phyloP scores from a whole-genome alignment of 2,113 vertebrate genomes.

The Catagonus wagneri region DNA sequence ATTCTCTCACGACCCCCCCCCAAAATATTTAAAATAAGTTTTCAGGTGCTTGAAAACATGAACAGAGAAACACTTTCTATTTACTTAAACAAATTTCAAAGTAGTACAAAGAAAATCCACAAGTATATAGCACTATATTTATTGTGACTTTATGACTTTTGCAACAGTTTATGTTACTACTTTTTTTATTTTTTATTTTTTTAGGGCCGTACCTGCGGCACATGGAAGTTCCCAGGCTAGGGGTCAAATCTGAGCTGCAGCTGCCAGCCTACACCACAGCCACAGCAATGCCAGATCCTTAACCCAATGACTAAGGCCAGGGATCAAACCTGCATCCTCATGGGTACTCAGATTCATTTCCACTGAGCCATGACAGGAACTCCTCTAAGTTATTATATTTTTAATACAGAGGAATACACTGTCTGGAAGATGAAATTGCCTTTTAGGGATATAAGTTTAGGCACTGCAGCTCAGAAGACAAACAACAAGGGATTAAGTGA shows the following conservation, averaged over 20 bases:
- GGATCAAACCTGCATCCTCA: too few relatives aligned
- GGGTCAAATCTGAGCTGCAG: too few relatives aligned
- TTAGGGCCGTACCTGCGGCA: too few relatives aligned
- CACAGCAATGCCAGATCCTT: too few relatives aligned
- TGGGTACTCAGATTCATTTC: too few relatives aligned
- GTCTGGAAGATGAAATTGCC: conserved; percentile 1
- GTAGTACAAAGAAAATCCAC: background rate
- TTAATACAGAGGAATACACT: conserved; percentile 19
- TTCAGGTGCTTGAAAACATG: conserved; percentile 39
- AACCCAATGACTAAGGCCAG: too few relatives aligned
- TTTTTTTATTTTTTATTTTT: too few relatives aligned
- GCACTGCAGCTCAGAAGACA: conserved; percentile 20
- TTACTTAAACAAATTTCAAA: conserved; percentile 56
- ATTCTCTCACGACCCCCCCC: conserved; percentile 16
- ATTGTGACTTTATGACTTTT: conserved; percentile 20
- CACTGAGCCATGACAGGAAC: too few relatives aligned
- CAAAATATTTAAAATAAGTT: conserved; percentile 57
- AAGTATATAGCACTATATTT: conserved; percentile 18
- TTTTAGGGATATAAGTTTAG: background rate
- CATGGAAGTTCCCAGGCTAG: too few relatives aligned
- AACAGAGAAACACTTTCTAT: conserved; percentile 49
- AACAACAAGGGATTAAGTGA: background rate
- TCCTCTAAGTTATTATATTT: background rate
- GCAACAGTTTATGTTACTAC: background rate
- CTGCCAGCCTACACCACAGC: too few relatives aligned